A percentile compares a stretch with the other conserved stretches of the same genome.
phyloP scores from a whole-genome alignment of 2,113 vertebrate genomes.

The Caranx melampygus region DNA sequence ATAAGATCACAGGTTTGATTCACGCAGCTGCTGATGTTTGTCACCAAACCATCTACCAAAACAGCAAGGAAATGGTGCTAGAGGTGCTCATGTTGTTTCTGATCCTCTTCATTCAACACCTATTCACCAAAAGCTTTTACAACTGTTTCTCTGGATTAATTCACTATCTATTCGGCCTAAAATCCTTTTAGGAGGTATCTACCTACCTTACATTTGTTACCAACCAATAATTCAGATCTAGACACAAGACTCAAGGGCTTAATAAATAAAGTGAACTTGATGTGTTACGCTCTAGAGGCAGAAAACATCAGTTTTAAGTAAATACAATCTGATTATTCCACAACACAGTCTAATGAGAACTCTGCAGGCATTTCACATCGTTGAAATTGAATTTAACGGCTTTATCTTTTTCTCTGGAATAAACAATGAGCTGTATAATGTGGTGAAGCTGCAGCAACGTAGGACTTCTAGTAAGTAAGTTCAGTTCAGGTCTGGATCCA shows the following conservation, averaged over 20 bases:
- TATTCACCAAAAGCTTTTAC: background rate
- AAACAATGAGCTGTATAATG: background rate
- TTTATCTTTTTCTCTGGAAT: background rate
- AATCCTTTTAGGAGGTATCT: background rate
- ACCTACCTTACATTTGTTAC: background rate
- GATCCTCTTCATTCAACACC: background rate
- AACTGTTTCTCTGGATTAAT: too few relatives aligned
- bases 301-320: background rate
- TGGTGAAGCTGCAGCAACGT: background rate
- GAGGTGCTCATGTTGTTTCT: background rate
- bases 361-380: background rate
- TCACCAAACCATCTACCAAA: background rate
- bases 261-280: background rate
- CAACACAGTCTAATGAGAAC: conserved; percentile 10
- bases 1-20: conserved; percentile 34
- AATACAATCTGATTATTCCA: conserved; percentile 20
- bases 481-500: background rate
- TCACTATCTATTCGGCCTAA: background rate
- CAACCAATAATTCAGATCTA: conserved; percentile 15
- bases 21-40: background rate
- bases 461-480: background rate
- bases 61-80: background rate
- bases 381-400: background rate
- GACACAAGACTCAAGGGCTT: background rate
- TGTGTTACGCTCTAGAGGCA: conserved; percentile 19